Evolutionary conservation across 2,113 vertebrate genomes (phyloP).

Genomic region (Litocranius walleri): DNA sequence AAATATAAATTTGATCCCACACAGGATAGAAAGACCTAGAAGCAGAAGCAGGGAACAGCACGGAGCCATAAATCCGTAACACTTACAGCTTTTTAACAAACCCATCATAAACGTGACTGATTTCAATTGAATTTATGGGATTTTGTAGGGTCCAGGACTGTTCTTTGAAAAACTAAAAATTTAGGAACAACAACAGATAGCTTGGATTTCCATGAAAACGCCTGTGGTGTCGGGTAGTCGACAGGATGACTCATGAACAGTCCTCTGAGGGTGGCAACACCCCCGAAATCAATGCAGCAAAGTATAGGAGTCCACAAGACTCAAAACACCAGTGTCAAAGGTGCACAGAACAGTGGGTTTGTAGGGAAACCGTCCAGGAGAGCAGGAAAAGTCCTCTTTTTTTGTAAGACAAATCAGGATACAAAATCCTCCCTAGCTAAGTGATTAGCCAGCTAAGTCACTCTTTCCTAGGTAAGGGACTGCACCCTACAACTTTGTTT

Average conservation of each 20-base stretch:
- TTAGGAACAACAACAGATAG: background rate
- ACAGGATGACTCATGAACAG: background rate
- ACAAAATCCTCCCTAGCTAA: background rate
- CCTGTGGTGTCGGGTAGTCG: background rate
- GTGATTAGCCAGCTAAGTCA: background rate
- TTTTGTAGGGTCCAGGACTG: constrained; percentile 71
- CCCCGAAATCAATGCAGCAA: background rate
- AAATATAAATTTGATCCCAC: constrained; percentile 79
- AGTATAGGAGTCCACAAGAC: background rate
- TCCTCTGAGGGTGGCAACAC: background rate
- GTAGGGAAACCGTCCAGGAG: fast-evolving
- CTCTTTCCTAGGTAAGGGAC: background rate
- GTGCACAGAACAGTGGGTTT: fast-evolving
- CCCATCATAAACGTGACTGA: constrained; percentile 76
- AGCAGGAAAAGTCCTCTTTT: background rate
- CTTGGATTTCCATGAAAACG: background rate
- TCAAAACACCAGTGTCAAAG: fast-evolving
- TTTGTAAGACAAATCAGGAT: background rate
- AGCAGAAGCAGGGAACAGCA: constrained; percentile 74
- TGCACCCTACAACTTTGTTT: background rate
- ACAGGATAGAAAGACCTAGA: constrained; percentile 69
- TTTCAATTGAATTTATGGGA: constrained; percentile 79
- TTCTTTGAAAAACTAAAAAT: constrained; percentile 68
- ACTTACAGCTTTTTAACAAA: constrained; percentile 78
- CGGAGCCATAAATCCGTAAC: constrained; percentile 77